Evolutionary conservation across 2,888 invertebrate genomes (phyloP).

Genomic region (Lepidocyrtoides sp.): DNA sequence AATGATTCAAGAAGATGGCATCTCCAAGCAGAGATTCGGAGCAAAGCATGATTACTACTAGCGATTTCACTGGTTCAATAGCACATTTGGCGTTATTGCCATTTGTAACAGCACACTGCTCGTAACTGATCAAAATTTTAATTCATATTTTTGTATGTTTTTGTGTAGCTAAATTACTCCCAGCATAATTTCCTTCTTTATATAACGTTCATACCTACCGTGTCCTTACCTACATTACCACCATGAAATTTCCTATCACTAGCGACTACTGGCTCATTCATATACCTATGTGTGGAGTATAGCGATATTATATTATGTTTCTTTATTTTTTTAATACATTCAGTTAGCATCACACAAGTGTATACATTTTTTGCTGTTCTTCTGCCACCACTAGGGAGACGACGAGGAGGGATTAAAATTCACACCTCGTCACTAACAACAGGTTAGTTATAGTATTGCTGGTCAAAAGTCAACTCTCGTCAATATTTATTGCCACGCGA

Average conservation of each 20-base stretch:
- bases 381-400: conserved; percentile 20
- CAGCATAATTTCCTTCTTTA: background rate
- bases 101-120: background rate
- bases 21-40: conserved; percentile 13
- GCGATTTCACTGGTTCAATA: conserved; percentile 38
- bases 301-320: background rate
- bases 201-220: background rate
- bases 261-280: background rate
- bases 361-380: background rate
- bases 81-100: conserved; percentile 47
- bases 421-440: conserved; percentile 82
- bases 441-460: conserved; percentile 79
- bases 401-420: conserved; percentile 80
- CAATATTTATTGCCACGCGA: conserved; percentile 84
- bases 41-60: background rate
- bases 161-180: conserved; percentile 40
- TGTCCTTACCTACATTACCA: background rate
- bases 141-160: background rate
- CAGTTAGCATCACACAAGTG: background rate
- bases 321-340: background rate
- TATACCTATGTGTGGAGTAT: background rate
- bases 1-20: background rate
- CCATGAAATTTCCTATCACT: conserved; percentile 15
- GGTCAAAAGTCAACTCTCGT: conserved; percentile 80
- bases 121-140: conserved; percentile 30